phyloP scores from a whole-genome alignment of 2,888 invertebrate species.

The Monopis laevigella region DNA sequence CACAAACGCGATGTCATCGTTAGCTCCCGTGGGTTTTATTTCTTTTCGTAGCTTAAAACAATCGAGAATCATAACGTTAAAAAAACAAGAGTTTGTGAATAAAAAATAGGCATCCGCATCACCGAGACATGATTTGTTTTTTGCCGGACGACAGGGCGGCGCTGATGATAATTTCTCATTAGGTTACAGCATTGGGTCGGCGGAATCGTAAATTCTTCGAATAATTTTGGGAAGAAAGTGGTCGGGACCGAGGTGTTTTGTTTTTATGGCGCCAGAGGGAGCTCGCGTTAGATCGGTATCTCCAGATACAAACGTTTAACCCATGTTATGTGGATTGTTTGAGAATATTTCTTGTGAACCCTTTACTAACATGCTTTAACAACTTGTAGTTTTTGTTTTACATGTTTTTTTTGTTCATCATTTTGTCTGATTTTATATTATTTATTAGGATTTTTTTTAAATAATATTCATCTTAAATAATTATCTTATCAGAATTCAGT shows the following conservation, averaged over 20 bases:
- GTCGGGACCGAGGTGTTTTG: slow-evolving; percentile 60
- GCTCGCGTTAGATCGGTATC: slow-evolving; percentile 64
- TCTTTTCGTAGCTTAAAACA: slow-evolving; percentile 47
- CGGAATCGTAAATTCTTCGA: slow-evolving; percentile 63
- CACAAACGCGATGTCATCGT: slow-evolving; percentile 49
- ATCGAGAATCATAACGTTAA: slow-evolving; percentile 37
- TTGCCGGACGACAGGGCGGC: slow-evolving; percentile 42
- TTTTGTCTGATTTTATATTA: no score
- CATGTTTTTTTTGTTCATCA: no score
- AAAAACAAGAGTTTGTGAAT: slow-evolving; percentile 47
- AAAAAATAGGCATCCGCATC: slow-evolving; percentile 44
- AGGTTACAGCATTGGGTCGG: slow-evolving; percentile 63
- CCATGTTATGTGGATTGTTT: slow-evolving; percentile 57
- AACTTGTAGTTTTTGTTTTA: slow-evolving; percentile 21
- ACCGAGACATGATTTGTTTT: slow-evolving; percentile 45
- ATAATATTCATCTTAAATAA: no score
- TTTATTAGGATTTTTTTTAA: no score
- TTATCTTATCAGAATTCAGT: no score
- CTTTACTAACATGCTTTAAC: slow-evolving; percentile 37
- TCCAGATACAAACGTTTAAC: slow-evolving; percentile 62
- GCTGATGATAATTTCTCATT: slow-evolving; percentile 66
- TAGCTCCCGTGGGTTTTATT: slow-evolving; percentile 46
- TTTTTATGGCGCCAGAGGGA: slow-evolving; percentile 66
- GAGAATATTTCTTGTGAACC: slow-evolving; percentile 57
- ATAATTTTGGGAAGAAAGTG: slow-evolving; percentile 66